Conservation (phyloP, 2,888 invertebrate genomes). For the Cheilosia soror region DNA sequence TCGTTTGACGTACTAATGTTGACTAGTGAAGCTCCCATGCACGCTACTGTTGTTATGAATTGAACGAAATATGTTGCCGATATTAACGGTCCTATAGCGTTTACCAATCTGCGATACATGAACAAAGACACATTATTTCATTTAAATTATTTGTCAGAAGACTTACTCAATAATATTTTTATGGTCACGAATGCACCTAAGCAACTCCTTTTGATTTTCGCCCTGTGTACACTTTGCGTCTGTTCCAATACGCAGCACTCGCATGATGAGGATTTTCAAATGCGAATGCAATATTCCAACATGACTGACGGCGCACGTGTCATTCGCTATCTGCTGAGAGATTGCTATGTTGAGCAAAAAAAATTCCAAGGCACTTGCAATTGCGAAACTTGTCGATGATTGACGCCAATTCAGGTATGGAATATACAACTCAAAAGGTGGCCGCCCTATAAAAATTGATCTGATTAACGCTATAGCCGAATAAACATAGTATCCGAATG, state of each 20-base stretch:
- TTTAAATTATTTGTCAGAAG: neutral
- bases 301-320: slow-evolving; percentile 78
- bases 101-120: slow-evolving; percentile 19
- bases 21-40: slow-evolving; percentile 77
- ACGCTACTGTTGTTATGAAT: slow-evolving; percentile 77
- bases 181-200: slow-evolving; percentile 78
- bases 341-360: slow-evolving; percentile 77
- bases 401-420: slow-evolving; percentile 78
- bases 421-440: slow-evolving; percentile 78
- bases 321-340: slow-evolving; percentile 77
- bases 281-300: slow-evolving; percentile 77
- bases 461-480: slow-evolving; percentile 61
- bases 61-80: slow-evolving; percentile 79
- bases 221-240: slow-evolving; percentile 59
- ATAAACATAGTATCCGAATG: slow-evolving; percentile 61
- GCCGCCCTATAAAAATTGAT: slow-evolving; percentile 75
- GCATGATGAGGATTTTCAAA: slow-evolving; percentile 76
- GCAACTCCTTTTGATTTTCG: slow-evolving; percentile 76
- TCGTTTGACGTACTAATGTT: slow-evolving; percentile 78
- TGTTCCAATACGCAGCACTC: slow-evolving; percentile 76
- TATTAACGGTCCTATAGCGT: slow-evolving; percentile 78
- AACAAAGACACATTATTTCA: neutral
- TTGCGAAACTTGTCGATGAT: slow-evolving; percentile 65
- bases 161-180: slow-evolving; percentile 77
- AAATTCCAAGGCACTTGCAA: slow-evolving; percentile 77